These are phyloP conservation scores for Turritopsis rubra DNA, from an alignment of 30 jellyfish, hydroid and myxozoan genomes.

Conservation along the genomic window DNA sequence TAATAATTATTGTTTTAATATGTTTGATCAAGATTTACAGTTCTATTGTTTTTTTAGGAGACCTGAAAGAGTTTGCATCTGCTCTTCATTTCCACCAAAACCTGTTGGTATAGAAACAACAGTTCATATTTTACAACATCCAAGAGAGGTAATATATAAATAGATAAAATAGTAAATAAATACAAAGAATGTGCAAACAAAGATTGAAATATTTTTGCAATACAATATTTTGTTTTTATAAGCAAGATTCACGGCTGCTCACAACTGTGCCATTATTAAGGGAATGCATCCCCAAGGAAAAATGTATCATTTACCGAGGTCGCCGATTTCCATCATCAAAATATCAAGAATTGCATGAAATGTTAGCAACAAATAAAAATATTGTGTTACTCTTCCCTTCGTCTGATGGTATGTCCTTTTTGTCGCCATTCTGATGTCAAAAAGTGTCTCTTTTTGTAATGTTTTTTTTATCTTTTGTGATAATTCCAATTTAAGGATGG, in stretches of 20 bases:
- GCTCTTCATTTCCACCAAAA: slow-evolving; percentile 23
- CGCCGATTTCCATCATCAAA: slow-evolving; percentile 28
- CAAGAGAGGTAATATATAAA: slow-evolving; percentile 19
- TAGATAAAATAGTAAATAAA: not conserved
- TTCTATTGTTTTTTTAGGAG: slow-evolving; percentile 4
- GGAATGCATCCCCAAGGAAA: slow-evolving; percentile 44
- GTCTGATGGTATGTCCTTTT: slow-evolving; percentile 34
- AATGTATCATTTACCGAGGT: slow-evolving; percentile 32
- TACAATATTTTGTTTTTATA: not conserved
- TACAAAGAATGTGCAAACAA: no score
- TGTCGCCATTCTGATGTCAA: not conserved
- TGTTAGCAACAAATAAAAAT: not conserved
- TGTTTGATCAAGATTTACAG: no score
- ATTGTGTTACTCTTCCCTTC: slow-evolving; percentile 34
- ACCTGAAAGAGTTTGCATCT: slow-evolving; percentile 28
- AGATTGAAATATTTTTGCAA: not conserved
- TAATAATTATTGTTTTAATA: no score
- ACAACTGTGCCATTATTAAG: slow-evolving; percentile 45
- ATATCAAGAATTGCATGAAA: slow-evolving; percentile 39
- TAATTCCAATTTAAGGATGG: no score
- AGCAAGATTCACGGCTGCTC: slow-evolving; percentile 38
- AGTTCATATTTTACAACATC: slow-evolving; percentile 30
- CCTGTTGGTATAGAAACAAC: slow-evolving; percentile 23
- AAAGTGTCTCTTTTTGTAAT: not conserved
- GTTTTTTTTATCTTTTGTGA: no score